phyloP scores from a whole-genome alignment of 1,140 invertebrate species.

The Andricus grossulariae region DNA sequence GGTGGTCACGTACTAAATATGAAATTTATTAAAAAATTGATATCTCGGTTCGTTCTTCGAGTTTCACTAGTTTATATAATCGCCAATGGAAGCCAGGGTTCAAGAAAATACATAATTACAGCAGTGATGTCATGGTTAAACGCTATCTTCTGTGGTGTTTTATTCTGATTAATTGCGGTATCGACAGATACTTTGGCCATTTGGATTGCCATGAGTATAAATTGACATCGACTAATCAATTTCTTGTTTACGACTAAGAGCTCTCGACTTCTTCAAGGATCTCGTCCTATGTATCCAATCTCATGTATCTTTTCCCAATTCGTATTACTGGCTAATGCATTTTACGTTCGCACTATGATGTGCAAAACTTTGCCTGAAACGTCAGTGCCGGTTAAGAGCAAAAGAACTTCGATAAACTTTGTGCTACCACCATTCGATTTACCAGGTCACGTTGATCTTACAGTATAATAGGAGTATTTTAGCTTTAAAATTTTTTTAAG shows the following conservation, averaged over 20 bases:
- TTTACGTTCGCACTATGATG: slow-evolving; percentile 38
- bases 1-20: too few species aligned
- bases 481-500: too few species aligned
- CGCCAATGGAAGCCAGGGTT: too few species aligned
- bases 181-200: slow-evolving; percentile 9
- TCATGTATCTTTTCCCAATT: slow-evolving; percentile 41
- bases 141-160: background rate
- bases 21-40: too few species aligned
- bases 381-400: slow-evolving; percentile 46
- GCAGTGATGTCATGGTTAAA: too few species aligned
- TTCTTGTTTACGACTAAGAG: background rate
- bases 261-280: background rate
- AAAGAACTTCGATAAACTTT: slow-evolving; percentile 33
- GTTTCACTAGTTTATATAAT: too few species aligned
- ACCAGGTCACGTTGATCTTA: too few species aligned
- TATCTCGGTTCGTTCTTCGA: too few species aligned
- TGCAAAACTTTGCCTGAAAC: background rate
- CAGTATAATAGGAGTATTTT: too few species aligned
- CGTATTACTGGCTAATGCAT: slow-evolving; percentile 56
- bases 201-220: background rate
- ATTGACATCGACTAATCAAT: background rate
- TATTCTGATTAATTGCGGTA: background rate
- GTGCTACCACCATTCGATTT: too few species aligned
- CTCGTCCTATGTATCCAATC: background rate
- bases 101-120: too few species aligned